Evolutionary conservation across 2,113 vertebrate species (phyloP), one percentile per base, ranked within the genome.

Genomic region (Coreoperca whiteheadi): DNA sequence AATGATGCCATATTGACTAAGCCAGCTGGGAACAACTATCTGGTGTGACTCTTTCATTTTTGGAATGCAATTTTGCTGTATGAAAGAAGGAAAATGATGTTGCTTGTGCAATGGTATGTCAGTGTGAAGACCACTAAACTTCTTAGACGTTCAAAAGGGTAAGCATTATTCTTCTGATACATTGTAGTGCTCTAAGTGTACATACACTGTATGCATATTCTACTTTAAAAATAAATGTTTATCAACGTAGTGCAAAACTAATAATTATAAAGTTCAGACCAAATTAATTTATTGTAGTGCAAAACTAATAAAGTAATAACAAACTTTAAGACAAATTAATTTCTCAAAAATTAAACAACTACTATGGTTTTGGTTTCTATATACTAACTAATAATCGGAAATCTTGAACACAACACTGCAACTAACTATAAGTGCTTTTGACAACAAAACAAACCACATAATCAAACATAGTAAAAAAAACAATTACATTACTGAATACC

Each of bases 221-320:
- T 72, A 76, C 61, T 61, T 30, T 23, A 50, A 23, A 78, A 78
- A 71, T 30, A 70, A 74, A 73, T 46, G 11, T 53, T 65, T 14
- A n/a, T 64, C 4, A 74, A 25, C 6, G 6, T 74, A 74, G 70
- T 83, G 73, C 74, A 71, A 72, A 87, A 37, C 43, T 59, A 75
- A 53, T 25, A 1, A 67, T 18, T 30, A 30, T 59, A n/a, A 50
- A 25, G 3, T 34, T 75, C 21, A 63, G 30, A 65, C 6, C 23
- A 34, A 34, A 34, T 34, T 34, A 0, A 65, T 23, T 32, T 18
- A n/a, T n/a, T n/a, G 6, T 74, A 74, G 70, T 83, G 73, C 74
- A 71, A 72, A 87, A 37, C 43, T 59, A 75, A 53, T 25, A 1
- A 67, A n/a, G n/a, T n/a, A n/a, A n/a, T n/a, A n/a, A n/a, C n/a